Conservation (phyloP, 2,888 invertebrate genomes). For the Argynnis bischoffii region DNA sequence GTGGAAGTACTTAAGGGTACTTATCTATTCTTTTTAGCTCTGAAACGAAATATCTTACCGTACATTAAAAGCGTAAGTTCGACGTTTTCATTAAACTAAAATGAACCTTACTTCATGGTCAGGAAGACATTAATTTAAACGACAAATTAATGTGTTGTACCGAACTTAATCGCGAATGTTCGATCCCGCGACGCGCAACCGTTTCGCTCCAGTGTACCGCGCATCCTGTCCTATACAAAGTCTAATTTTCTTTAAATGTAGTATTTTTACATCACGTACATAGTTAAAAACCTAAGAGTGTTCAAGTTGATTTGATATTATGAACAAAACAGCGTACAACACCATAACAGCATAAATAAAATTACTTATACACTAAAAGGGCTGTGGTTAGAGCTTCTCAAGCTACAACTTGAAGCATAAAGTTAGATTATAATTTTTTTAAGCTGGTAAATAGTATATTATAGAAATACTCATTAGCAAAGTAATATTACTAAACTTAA, state of each 20-base stretch:
- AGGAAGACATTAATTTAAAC: constrained; percentile 44
- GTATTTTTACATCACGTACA: constrained; percentile 40
- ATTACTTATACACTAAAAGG: too few species aligned
- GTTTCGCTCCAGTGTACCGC: constrained; percentile 79
- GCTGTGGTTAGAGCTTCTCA: too few species aligned
- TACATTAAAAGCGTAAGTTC: constrained; percentile 42
- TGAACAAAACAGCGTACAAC: too few species aligned
- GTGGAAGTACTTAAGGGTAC: constrained; percentile 35
- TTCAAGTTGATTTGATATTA: too few species aligned
- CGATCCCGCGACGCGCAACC: constrained; percentile 71
- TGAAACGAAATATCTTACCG: constrained; percentile 51
- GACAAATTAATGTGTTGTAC: constrained; percentile 39
- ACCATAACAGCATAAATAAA: too few species aligned
- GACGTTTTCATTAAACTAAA: constrained; percentile 26
- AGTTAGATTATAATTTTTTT: too few species aligned
- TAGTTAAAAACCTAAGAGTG: too few species aligned
- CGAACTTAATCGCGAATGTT: constrained; percentile 53
- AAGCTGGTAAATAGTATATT: too few species aligned
- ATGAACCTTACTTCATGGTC: constrained; percentile 6
- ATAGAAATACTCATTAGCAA: not conserved
- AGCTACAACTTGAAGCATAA: too few species aligned
- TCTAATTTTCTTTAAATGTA: constrained; percentile 65
- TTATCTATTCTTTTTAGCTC: constrained; percentile 44
- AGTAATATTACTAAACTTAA: not conserved
- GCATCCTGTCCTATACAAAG: constrained; percentile 72